Evolutionary conservation across 2,888 invertebrate genomes (phyloP).

Genomic region (Dinocampus coccinellae): DNA sequence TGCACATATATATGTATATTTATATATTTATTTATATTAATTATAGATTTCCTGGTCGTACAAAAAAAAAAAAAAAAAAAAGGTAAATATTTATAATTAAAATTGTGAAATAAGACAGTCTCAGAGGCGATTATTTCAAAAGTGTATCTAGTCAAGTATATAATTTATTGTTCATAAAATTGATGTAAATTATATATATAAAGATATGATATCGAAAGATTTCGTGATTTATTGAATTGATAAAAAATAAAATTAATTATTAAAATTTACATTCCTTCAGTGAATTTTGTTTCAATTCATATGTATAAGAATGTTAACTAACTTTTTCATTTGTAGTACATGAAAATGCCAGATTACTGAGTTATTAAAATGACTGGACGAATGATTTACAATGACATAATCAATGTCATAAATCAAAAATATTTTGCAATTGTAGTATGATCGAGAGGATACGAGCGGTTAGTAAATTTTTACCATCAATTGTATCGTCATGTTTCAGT

Average conservation of each 20-base stretch:
- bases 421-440: neutral
- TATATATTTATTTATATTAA: neutral
- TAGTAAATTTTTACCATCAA: neutral
- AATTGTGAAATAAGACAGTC: too few relatives aligned
- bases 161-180: neutral
- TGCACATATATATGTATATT: neutral
- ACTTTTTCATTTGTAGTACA: too few relatives aligned
- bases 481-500: neutral
- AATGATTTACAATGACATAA: slow-evolving; percentile 3
- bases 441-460: too few relatives aligned
- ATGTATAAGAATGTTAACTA: too few relatives aligned
- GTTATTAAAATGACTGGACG: neutral
- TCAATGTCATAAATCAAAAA: neutral
- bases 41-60: neutral
- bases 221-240: too few relatives aligned
- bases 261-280: neutral
- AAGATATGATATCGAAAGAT: too few relatives aligned
- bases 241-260: too few relatives aligned
- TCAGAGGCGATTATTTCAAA: too few relatives aligned
- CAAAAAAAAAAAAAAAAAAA: neutral
- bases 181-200: too few relatives aligned
- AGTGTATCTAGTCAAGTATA: too few relatives aligned
- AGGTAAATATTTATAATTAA: too few relatives aligned
- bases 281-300: neutral
- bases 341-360: neutral